Base-by-base conservation (phyloP, 2,113 vertebrate species). In the Hemichromis elongatus region DNA sequence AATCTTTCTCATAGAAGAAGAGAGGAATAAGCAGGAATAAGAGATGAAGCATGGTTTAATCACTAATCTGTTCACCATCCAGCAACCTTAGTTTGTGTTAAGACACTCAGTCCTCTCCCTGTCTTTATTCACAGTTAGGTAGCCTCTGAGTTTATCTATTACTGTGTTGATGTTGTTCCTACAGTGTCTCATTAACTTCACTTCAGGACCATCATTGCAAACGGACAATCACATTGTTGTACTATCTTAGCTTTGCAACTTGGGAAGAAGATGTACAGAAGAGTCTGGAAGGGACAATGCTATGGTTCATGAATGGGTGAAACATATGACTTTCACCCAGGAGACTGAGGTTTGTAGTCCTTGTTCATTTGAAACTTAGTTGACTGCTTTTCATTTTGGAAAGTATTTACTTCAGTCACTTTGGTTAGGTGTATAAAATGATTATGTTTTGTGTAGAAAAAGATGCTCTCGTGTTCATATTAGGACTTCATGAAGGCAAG, bases 1-100 rank as follows among this genome's bases (percentile, higher is more conserved):
- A 66, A 79, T 37, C 53, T 52, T 86, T 84, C 52, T 84, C 57
- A 24, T 7, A 79, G 52, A 84, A 75, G 82, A 87, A 90, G 55
- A 50, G 55, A 68, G n/a, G n/a, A n/a, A n/a, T n/a, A n/a, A 88
- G 83, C 35, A 54, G 77, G 66, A 70, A 30, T n/a, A 80, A n/a
- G n/a, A n/a, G n/a, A n/a, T n/a, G n/a, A n/a, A 40, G 61, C 63
- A 81, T 86, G 42, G 81, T 16, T 81, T 21, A 52, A 68, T 81
- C 24, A 9, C n/a, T 70, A 70, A 45, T 77, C 83, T 85, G 26
- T 66, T 73, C 79, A 26, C 37, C 79, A 59, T 80, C 30, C 80
- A 80, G 42, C 68, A 63, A 35, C 47, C 28, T 86, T 9, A 11
- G 83, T 81, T 77, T 81, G 79, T 88, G 50, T 85, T 21, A 42